Base-by-base conservation (phyloP, 2,888 invertebrate species). In the Balanococcus diminutus region DNA sequence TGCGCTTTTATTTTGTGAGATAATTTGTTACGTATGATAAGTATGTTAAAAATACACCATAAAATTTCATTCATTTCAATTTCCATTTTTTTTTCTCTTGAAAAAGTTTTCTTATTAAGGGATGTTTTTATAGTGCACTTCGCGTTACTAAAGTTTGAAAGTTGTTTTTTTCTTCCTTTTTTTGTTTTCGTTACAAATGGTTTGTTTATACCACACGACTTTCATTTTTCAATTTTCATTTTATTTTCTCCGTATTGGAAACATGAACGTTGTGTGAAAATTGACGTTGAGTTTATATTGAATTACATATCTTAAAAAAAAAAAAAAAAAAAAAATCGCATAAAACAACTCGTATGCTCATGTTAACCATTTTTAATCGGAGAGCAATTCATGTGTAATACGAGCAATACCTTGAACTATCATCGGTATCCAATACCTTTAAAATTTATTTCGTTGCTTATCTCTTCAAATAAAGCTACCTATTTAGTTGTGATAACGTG, bases 401-500 rank as follows among this genome's bases (percentile, higher is more conserved):
- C 75, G 32, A 75, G 75, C 75, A 75, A 75, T 75, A 75, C 19
- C 31, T 19, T 14, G 28, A 31, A 2, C 9, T 75, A 36, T 32
- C 32, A n/a, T 14, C 2, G 75, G 75, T 75, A 75, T 75, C n/a
- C 25, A 32, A 75, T 75, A 75, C 75, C 75, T 75, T 32, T 32
- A 75, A 32, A 32, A 1, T 16, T 32, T 32, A 75, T 5, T 31
- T 75, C 9, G 75, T 75, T 32, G 75, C 75, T 75, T 75, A 31
- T 32, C 19, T 19, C 32, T 75, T n/a, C 16, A 75, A 32, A 32
- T 75, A 32, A 75, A 75, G 75, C 75, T 75, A 75, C 75, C 75
- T 75, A 32, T 67, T 31, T 75, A 75, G 75, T 75, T 75, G 75
- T 75, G 75, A 75, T 75, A 75, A 75, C 19, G 32, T 75, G 32